phyloP scores from a whole-genome alignment of 2,113 vertebrate species.

The Paralichthys olivaceus region DNA sequence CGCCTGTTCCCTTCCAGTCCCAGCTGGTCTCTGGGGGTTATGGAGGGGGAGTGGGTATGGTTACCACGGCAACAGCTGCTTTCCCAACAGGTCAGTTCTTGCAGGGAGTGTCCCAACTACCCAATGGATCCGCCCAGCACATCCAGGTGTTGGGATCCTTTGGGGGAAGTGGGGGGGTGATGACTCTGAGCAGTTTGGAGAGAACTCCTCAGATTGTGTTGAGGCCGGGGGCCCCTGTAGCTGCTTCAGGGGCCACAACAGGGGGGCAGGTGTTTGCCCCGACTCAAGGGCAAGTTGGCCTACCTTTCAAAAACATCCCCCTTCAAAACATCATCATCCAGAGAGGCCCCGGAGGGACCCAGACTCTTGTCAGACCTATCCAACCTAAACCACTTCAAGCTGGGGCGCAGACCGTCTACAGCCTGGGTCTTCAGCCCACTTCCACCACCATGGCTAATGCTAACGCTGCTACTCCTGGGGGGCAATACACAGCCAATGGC shows the following conservation, averaged over 20 bases:
- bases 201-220: slow-evolving; percentile 92
- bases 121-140: slow-evolving; percentile 93
- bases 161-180: slow-evolving; percentile 89
- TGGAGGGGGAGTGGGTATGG: slow-evolving; percentile 78
- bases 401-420: slow-evolving; percentile 91
- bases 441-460: slow-evolving; percentile 78
- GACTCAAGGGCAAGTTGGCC: slow-evolving; percentile 88
- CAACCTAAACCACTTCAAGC: slow-evolving; percentile 95
- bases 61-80: slow-evolving; percentile 86
- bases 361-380: slow-evolving; percentile 88
- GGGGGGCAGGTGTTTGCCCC: slow-evolving; percentile 87
- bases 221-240: slow-evolving; percentile 84
- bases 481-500: slow-evolving; percentile 75
- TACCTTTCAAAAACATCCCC: slow-evolving; percentile 95
- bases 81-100: slow-evolving; percentile 92
- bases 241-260: slow-evolving; percentile 54
- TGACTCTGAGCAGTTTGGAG: slow-evolving; percentile 96
- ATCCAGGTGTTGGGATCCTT: slow-evolving; percentile 96
- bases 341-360: slow-evolving; percentile 88
- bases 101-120: slow-evolving; percentile 91
- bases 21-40: slow-evolving; percentile 82
- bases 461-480: slow-evolving; percentile 80
- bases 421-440: slow-evolving; percentile 81
- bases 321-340: slow-evolving; percentile 99
- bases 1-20: slow-evolving; percentile 75